Conservation (phyloP, 2,113 vertebrate genomes). For the Chascanopsetta lugubris region DNA sequence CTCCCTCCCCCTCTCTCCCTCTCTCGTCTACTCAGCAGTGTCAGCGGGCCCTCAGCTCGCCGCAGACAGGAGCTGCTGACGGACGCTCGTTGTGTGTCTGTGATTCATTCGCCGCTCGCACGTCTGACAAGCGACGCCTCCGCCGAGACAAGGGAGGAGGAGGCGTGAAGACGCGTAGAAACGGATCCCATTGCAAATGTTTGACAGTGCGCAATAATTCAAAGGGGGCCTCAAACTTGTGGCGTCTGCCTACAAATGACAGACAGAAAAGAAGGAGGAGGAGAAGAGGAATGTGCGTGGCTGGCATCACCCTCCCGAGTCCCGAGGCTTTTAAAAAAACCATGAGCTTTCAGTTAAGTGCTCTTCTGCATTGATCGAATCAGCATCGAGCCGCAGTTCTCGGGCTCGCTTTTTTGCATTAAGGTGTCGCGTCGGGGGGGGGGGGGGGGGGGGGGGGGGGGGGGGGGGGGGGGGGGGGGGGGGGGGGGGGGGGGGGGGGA, state of each 20-base stretch:
- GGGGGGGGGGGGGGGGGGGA: too few relatives aligned
- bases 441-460: too few relatives aligned
- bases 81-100: conserved; percentile 36
- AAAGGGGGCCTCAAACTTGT: background rate
- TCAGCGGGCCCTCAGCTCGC: conserved; percentile 12
- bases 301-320: conserved; percentile 5
- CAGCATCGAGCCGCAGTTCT: conserved; percentile 50
- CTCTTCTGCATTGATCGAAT: conserved; percentile 57
- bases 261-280: background rate
- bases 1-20: too few relatives aligned
- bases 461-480: too few relatives aligned
- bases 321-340: conserved; percentile 24
- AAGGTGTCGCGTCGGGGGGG: conserved; percentile 40
- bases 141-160: conserved; percentile 15
- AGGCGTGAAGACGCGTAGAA: conserved; percentile 22
- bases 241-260: background rate
- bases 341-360: conserved; percentile 41
- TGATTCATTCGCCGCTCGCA: conserved; percentile 42
- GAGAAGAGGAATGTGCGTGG: background rate
- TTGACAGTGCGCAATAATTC: conserved; percentile 22
- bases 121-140: conserved; percentile 60
- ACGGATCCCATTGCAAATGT: conserved; percentile 16
- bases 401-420: too few relatives aligned
- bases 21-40: conserved; percentile 54
- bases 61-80: conserved; percentile 57